phyloP scores from a whole-genome alignment of 2,113 vertebrate genomes.

The Gulo gulo region DNA sequence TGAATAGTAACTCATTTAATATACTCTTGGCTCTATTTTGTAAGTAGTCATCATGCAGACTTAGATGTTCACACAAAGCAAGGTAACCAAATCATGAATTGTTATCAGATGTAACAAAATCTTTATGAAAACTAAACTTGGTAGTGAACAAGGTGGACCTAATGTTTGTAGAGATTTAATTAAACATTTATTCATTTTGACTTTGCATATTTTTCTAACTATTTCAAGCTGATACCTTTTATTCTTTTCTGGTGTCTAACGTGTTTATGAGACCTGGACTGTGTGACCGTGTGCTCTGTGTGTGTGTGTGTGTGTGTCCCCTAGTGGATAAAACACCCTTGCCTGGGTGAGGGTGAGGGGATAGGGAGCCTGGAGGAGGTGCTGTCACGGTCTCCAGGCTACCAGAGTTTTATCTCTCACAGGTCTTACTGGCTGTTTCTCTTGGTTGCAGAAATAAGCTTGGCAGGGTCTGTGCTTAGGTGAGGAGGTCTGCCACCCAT shows the following conservation, averaged over 20 bases:
- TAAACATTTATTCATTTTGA: background rate
- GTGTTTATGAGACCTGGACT: background rate
- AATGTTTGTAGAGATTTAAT: background rate
- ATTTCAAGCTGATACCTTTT: background rate
- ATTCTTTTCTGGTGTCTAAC: background rate
- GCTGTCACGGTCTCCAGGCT: background rate
- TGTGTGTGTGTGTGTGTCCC: background rate
- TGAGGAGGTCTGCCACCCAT: background rate
- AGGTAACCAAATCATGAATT: background rate
- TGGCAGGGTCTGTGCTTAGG: background rate
- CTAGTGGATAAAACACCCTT: background rate
- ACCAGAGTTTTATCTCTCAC: background rate
- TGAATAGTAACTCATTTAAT: background rate
- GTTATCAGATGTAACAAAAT: background rate
- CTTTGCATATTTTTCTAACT: background rate
- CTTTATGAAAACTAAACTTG: background rate
- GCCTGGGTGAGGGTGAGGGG: too few species aligned
- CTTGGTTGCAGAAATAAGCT: background rate
- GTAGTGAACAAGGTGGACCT: background rate
- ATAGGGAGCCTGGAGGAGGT: background rate
- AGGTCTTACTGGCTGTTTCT: background rate
- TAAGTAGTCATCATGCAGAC: background rate
- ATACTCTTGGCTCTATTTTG: background rate
- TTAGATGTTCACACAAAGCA: background rate
- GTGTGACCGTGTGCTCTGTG: background rate